These are phyloP conservation scores for Tubulanus polymorphus DNA, from an alignment of 2,888 invertebrate genomes.

Conservation along the genomic window DNA sequence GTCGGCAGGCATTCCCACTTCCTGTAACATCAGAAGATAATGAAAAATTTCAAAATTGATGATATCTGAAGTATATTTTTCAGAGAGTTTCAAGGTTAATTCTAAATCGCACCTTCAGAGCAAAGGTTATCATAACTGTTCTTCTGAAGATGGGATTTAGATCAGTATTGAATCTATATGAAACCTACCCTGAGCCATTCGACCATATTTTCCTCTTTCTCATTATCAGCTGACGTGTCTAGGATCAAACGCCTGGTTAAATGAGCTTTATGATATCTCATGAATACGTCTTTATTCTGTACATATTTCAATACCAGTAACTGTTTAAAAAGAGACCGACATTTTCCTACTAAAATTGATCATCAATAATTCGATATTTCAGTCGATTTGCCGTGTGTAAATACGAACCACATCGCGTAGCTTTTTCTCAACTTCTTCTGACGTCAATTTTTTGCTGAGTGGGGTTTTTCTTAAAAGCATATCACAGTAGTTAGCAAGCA, in stretches of 20 bases:
- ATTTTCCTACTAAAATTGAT: too few species aligned
- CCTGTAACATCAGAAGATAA: too few species aligned
- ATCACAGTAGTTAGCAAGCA: slow-evolving; percentile 99
- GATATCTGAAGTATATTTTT: too few species aligned
- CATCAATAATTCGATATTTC: too few species aligned
- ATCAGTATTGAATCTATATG: neutral
- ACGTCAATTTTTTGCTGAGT: slow-evolving; percentile 89
- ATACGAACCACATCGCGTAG: slow-evolving; percentile 77
- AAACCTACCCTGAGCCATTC: slow-evolving; percentile 69
- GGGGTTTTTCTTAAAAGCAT: slow-evolving; percentile 95
- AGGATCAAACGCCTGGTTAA: slow-evolving; percentile 91
- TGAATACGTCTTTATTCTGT: slow-evolving; percentile 99
- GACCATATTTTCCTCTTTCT: slow-evolving; percentile 99
- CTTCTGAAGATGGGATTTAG: neutral
- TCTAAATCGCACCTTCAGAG: neutral
- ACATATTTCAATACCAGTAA: slow-evolving; percentile 96
- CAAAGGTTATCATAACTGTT: neutral
- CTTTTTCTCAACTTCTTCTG: slow-evolving; percentile 93
- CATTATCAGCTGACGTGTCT: slow-evolving; percentile 97
- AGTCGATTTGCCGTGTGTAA: too few species aligned
- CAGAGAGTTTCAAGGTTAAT: slow-evolving; percentile 3
- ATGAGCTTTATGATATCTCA: slow-evolving; percentile 98
- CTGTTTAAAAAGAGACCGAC: too few species aligned
- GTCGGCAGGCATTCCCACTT: slow-evolving; percentile 99
- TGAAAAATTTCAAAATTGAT: too few species aligned